phyloP scores from a whole-genome alignment of 2,888 invertebrate species.

The Thyatira batis region DNA sequence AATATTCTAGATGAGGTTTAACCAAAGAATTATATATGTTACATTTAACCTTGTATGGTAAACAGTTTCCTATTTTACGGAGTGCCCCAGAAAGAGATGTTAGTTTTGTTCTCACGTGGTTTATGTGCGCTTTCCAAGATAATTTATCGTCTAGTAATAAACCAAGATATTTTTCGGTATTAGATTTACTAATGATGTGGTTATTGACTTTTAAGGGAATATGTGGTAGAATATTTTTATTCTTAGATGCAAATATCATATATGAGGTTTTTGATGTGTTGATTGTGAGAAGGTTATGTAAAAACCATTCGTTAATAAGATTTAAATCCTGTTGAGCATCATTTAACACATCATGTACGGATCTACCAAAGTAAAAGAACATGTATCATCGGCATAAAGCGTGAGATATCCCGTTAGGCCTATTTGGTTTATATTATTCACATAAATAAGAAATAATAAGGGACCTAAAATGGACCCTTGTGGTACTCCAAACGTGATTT shows the following conservation, averaged over 20 bases:
- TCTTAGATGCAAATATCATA: neutral
- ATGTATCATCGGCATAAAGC: neutral
- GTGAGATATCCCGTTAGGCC: too few relatives aligned
- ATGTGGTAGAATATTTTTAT: neutral
- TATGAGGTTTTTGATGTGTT: neutral
- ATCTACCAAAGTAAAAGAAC: neutral
- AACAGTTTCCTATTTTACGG: neutral
- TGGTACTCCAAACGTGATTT: conserved; percentile 13
- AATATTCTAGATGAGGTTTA: neutral
- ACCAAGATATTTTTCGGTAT: neutral
- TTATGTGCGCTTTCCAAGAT: neutral
- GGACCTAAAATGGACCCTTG: conserved; percentile 18
- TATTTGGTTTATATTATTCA: too few relatives aligned
- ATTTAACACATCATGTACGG: neutral
- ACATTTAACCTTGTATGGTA: neutral
- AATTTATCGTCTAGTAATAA: neutral
- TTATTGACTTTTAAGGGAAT: neutral
- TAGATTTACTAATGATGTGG: neutral
- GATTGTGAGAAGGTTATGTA: neutral
- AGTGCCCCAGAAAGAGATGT: neutral
- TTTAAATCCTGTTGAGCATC: neutral
- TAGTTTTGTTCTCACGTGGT: neutral
- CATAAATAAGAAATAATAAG: too few relatives aligned
- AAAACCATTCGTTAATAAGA: neutral
- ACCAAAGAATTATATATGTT: too few relatives aligned